Evolutionary conservation across 1,140 invertebrate genomes (phyloP).

Genomic region (Mya arenaria): DNA sequence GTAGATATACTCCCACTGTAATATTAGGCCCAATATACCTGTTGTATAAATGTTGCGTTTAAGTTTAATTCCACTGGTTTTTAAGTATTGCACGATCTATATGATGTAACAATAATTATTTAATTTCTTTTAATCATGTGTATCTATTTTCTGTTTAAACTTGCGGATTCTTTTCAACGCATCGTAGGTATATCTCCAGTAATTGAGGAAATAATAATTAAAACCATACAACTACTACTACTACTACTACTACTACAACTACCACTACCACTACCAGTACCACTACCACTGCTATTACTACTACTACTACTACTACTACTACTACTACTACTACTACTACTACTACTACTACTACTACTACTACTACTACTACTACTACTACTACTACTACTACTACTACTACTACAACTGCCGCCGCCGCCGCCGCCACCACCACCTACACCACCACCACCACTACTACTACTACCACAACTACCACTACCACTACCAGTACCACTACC

Average conservation of each 20-base stretch:
- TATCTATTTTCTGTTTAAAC: too few relatives aligned
- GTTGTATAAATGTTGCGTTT: too few relatives aligned
- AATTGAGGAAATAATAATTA: too few relatives aligned
- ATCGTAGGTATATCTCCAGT: too few relatives aligned
- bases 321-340: not conserved
- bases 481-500: not conserved
- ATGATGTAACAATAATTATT: too few relatives aligned
- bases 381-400: not conserved
- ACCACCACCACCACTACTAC: not conserved
- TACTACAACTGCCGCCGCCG: not conserved
- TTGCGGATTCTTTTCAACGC: too few relatives aligned
- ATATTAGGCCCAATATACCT: too few relatives aligned
- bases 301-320: not conserved
- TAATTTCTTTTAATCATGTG: too few relatives aligned
- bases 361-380: not conserved
- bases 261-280: slow-evolving; percentile 12
- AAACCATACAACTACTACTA: not conserved
- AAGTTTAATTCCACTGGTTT: too few relatives aligned
- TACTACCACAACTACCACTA: not conserved
- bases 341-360: not conserved
- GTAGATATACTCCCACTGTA: too few relatives aligned
- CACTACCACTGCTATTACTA: not conserved
- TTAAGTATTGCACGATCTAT: too few relatives aligned
- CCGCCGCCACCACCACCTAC: not conserved
- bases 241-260: slow-evolving; percentile 22